Base-by-base conservation (phyloP, 2,797 vertebrate genomes). In the Heterohyrax brucei region DNA sequence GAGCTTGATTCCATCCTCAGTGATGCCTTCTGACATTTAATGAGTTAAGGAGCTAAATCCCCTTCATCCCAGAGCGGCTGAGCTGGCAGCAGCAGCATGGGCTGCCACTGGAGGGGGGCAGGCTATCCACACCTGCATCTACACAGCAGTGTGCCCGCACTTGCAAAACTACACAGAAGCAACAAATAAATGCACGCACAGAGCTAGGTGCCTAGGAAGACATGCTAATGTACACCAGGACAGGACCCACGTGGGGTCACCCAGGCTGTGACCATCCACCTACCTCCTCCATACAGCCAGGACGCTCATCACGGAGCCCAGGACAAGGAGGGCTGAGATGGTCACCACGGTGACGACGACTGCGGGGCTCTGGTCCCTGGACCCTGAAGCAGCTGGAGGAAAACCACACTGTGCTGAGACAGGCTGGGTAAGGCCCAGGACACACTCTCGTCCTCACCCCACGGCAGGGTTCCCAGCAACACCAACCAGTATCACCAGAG, bases 261-360 rank as follows among this genome's bases (percentile, higher is more conserved):
- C 61, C 87, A 48, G 62, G 62, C 61, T 50, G 26, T 53, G 73
- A 73, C 64, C 46, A 26, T 66, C 82, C 0, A 10, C 97, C 97
- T 99, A 99, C 99, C 99, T 99, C 98, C 99, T 99, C 99, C 99
- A 99, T 97, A 99, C 98, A 97, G 99, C 99, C 96, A 99, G 97
- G 0, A 99, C 99, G 0, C 99, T 98, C 87, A 98, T 99, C 98
- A 99, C 97, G 21, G 99, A 99, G 79, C 99, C 98, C 98, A 99
- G 98, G 98, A 99, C 98, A 1, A 99, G 99, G 85, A 99, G 99
- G 83, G 99, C 99, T 0, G 99, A 98, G 84, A 99, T 98, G 14
- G 99, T 99, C 97, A 99, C 99, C 48, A 99, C 99, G 0, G 98
- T 97, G 22, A 99, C 98, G 91, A 99, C 98, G 61, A 99, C 98